A percentile compares a stretch with the other conserved stretches of the same genome.
Conservation (phyloP, 2,113 vertebrate species). For the Phylloscopus trochilus region DNA sequence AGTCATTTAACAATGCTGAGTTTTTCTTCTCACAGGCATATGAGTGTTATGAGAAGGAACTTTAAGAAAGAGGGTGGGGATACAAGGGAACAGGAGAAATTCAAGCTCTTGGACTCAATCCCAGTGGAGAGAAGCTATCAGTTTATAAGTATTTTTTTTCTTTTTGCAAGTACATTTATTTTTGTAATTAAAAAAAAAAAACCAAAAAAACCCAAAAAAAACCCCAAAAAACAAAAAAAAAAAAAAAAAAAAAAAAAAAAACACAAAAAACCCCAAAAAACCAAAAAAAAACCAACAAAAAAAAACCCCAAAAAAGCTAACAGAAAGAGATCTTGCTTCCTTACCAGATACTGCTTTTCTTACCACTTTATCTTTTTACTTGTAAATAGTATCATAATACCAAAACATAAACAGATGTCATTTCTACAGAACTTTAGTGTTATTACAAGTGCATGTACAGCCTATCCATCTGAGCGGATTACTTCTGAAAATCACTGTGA, state of each 20-base stretch:
- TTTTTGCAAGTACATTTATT: not conserved
- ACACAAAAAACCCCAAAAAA: too few species aligned
- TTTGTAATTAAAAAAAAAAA: not conserved
- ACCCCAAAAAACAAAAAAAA: too few species aligned
- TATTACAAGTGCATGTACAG: not conserved
- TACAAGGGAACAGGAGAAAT: not conserved
- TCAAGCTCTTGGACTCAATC: not conserved
- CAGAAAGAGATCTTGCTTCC: not conserved
- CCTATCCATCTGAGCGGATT: not conserved
- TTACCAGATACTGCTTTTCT: not conserved
- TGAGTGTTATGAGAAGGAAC: not conserved
- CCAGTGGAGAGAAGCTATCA: not conserved
- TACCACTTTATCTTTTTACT: not conserved
- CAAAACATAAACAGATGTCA: not conserved
- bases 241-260: too few species aligned
- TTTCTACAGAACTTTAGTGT: not conserved
- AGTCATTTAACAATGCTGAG: not conserved
- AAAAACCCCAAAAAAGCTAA: too few species aligned
- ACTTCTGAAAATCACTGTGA: not conserved
- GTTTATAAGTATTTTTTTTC: not conserved
- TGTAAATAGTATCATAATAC: not conserved
- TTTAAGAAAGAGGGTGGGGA: not conserved
- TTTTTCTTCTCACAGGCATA: not conserved
- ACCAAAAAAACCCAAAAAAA: too few species aligned
- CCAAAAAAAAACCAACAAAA: too few species aligned